Evolutionary conservation across 2,113 vertebrate genomes (phyloP), one percentile per base, ranked within the genome.

Genomic region (Deroptyus accipitrinus): DNA sequence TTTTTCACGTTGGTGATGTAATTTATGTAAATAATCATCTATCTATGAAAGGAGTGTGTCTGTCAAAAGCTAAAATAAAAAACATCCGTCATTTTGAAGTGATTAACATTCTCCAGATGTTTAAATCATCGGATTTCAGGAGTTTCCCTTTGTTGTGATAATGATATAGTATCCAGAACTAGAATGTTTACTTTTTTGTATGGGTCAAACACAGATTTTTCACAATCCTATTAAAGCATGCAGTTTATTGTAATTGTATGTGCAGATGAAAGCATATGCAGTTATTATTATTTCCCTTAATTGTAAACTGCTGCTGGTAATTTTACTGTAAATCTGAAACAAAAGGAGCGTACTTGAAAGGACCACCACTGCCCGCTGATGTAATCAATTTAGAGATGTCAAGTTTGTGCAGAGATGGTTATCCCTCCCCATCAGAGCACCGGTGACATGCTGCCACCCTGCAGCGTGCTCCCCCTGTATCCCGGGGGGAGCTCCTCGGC

Each of bases 41-140:
- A 97, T 98, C 98, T 98, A 98, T 97, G 97, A 98, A 97, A 98
- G 97, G 97, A 98, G 97, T 90, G 97, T 96, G 98, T 98, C 98
- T 98, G 98, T 98, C 98, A 97, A 98, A 98, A 98, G 97, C 97
- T 94, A 95, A 98, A 98, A 98, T 98, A 98, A 97, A 99, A 98
- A 98, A 98, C 98, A 98, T 99, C 98, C 98, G 98, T 99, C 98
- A 98, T 98, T 98, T 98, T 98, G 98, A 98, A 98, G 98, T 98
- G 98, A 99, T 99, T 98, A 99, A 99, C 98, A 95, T 97, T 97
- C 98, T 98, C 98, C 98, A 98, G 98, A 99, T 98, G 98, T 98
- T 97, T 98, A 97, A 97, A 97, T 98, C 98, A 97, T 99, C 98
- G 84, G 97, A 98, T 99, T 99, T 99, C 98, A 98, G 98, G 98